phyloP scores from a whole-genome alignment of 2,888 invertebrate genomes.

The Phyllotreta striolata region DNA sequence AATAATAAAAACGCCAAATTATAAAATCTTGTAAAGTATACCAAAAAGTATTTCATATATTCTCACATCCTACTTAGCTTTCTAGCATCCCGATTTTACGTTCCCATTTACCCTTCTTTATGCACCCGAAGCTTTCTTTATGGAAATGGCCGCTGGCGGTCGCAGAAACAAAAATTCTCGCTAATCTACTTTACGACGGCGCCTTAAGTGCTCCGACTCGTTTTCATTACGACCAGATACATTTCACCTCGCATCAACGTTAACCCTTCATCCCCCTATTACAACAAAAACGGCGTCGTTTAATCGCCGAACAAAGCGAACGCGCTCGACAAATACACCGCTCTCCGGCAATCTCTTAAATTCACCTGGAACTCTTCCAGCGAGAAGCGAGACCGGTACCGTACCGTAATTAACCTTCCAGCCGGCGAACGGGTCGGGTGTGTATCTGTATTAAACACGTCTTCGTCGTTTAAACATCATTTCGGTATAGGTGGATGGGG shows the following conservation, averaged over 20 bases:
- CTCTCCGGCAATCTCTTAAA: slow-evolving; percentile 43
- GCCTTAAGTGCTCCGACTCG: neutral
- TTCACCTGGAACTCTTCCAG: slow-evolving; percentile 49
- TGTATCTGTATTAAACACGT: slow-evolving; percentile 10
- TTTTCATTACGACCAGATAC: neutral
- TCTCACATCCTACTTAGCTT: too few relatives aligned
- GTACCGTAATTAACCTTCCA: slow-evolving; percentile 55
- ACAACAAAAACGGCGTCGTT: slow-evolving; percentile 34
- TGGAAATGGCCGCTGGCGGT: too few relatives aligned
- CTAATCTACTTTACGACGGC: too few relatives aligned
- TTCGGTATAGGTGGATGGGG: too few relatives aligned
- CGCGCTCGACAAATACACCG: slow-evolving; percentile 34
- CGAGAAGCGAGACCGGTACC: slow-evolving; percentile 37
- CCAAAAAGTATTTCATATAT: too few relatives aligned
- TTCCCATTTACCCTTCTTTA: too few relatives aligned
- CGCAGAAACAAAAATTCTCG: too few relatives aligned
- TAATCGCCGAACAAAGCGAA: slow-evolving; percentile 36
- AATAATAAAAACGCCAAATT: too few relatives aligned
- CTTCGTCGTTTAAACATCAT: slow-evolving; percentile 22
- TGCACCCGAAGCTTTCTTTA: too few relatives aligned
- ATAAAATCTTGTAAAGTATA: too few relatives aligned
- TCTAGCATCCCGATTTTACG: too few relatives aligned
- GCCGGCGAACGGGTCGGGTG: slow-evolving; percentile 52
- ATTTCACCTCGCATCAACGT: slow-evolving; percentile 2
- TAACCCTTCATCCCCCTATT: slow-evolving; percentile 17